Evolutionary conservation across 2,797 vertebrate species (phyloP).

Genomic region (Myotis myotis): DNA sequence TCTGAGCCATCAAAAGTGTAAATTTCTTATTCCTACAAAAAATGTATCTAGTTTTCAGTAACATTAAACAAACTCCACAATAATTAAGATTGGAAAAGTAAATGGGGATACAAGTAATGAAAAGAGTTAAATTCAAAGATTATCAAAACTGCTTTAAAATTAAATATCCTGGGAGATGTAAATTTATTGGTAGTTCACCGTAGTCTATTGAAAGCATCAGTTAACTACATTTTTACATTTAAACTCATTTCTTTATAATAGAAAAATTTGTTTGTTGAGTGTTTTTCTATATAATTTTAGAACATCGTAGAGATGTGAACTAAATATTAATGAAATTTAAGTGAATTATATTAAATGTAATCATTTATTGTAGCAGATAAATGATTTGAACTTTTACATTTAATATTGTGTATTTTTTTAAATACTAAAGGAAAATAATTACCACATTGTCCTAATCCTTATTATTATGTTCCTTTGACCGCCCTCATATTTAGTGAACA

Average conservation of each 20-base stretch:
- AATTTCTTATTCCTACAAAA: background rate
- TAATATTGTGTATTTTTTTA: background rate
- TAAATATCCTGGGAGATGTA: background rate
- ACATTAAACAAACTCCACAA: background rate
- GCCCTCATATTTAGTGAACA: background rate
- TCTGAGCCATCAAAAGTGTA: background rate
- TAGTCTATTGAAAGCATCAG: background rate
- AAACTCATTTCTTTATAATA: background rate
- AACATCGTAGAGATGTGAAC: conserved; percentile 17
- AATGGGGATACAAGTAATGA: background rate
- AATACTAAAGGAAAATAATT: background rate
- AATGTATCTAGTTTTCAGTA: background rate
- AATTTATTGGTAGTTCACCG: background rate
- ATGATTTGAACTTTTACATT: conserved; percentile 21
- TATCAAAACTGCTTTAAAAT: background rate
- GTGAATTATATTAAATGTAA: conserved; percentile 18
- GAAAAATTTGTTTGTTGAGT: conserved; percentile 10
- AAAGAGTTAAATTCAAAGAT: background rate
- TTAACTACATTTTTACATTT: background rate
- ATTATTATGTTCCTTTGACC: background rate
- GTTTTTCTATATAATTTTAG: background rate
- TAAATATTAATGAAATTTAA: conserved; percentile 55
- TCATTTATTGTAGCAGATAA: background rate
- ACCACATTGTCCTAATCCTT: conserved; percentile 14
- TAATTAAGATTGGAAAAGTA: background rate